Evolutionary conservation across 2,888 invertebrate genomes (phyloP).

Genomic region (Chymomyza procnemis): DNA sequence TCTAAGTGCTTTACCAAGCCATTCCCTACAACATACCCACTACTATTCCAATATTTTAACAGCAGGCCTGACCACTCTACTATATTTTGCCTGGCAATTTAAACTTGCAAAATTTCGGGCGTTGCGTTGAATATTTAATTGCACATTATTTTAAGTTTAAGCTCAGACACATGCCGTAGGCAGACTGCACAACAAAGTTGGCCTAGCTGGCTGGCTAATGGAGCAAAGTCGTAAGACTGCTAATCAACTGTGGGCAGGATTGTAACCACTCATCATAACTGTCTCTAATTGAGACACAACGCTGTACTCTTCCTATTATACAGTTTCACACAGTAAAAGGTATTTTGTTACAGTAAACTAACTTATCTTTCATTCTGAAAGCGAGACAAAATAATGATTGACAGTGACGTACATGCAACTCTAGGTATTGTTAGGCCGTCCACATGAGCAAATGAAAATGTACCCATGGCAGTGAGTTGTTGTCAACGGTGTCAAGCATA

Average conservation of each 20-base stretch:
- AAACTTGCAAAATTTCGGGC: slow-evolving; percentile 20
- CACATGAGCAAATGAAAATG: not conserved
- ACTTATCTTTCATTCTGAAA: not conserved
- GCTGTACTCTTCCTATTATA: slow-evolving; percentile 23
- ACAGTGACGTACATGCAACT: not conserved
- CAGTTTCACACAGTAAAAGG: slow-evolving; percentile 21
- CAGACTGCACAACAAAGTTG: not conserved
- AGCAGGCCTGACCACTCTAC: slow-evolving; percentile 5
- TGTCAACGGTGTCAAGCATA: slow-evolving; percentile 21
- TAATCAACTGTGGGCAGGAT: not conserved
- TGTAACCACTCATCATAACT: slow-evolving; percentile 14
- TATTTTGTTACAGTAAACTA: slow-evolving; percentile 12
- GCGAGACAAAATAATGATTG: not conserved
- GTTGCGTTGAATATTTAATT: slow-evolving; percentile 22
- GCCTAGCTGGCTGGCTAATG: not conserved
- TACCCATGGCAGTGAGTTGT: slow-evolving; percentile 16
- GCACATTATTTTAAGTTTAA: slow-evolving; percentile 17
- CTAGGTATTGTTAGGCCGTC: not conserved
- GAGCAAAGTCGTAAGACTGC: not conserved
- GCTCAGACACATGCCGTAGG: slow-evolving; percentile 6
- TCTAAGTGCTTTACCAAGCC: slow-evolving; percentile 12
- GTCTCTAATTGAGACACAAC: slow-evolving; percentile 24
- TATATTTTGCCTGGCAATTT: slow-evolving; percentile 29
- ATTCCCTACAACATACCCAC: slow-evolving; percentile 29
- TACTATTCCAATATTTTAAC: slow-evolving; percentile 33